phyloP scores from a whole-genome alignment of 2,888 invertebrate species.

The Aphidoletes aphidimyza region DNA sequence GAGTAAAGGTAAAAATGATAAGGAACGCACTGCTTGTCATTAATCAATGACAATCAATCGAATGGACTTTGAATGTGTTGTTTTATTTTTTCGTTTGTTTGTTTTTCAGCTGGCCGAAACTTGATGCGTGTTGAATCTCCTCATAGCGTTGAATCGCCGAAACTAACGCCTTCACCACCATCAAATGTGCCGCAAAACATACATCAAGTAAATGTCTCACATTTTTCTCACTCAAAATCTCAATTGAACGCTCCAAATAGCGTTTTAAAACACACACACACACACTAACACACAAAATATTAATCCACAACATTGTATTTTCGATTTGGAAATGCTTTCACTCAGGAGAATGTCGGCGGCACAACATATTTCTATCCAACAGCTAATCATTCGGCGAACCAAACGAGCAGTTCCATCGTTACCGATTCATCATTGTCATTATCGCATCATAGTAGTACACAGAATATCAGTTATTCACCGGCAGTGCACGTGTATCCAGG shows the following conservation, averaged over 20 bases:
- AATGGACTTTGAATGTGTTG: not conserved
- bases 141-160: conserved; percentile 65
- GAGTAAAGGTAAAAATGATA: conserved; percentile 51
- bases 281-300: too few relatives aligned
- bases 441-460: conserved; percentile 52
- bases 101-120: conserved; percentile 39
- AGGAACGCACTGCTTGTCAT: too few relatives aligned
- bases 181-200: conserved; percentile 64
- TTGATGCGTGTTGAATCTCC: conserved; percentile 63
- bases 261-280: too few relatives aligned
- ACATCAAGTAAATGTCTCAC: conserved; percentile 65
- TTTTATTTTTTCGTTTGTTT: not conserved
- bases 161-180: conserved; percentile 68
- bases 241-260: conserved; percentile 15
- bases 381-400: conserved; percentile 68
- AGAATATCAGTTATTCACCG: conserved; percentile 58
- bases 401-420: conserved; percentile 62
- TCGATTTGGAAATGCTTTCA: conserved; percentile 58
- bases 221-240: too few relatives aligned
- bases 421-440: conserved; percentile 62
- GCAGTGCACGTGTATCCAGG: conserved; percentile 65
- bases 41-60: not conserved
- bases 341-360: conserved; percentile 90
- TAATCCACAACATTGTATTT: too few relatives aligned
- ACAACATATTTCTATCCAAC: conserved; percentile 93